phyloP scores from a whole-genome alignment of 2,888 invertebrate genomes.

The Ennomos quercinarius region DNA sequence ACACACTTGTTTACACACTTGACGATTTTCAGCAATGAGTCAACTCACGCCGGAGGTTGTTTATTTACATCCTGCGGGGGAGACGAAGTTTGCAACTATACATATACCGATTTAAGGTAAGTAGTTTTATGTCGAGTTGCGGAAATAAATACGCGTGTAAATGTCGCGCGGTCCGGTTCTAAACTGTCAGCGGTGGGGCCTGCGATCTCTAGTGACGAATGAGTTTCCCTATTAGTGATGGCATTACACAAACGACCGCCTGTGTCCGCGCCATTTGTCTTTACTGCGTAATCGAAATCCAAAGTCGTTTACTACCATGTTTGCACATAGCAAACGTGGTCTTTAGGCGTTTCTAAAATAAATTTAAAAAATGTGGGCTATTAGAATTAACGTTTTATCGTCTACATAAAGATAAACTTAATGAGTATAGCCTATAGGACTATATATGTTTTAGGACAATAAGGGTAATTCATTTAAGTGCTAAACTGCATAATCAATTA shows the following conservation, averaged over 20 bases:
- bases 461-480: slow-evolving; percentile 4
- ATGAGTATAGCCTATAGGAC: slow-evolving; percentile 2
- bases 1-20: slow-evolving; percentile 28
- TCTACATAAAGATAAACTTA: slow-evolving; percentile 3
- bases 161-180: slow-evolving; percentile 61
- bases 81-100: slow-evolving; percentile 14
- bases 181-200: slow-evolving; percentile 63
- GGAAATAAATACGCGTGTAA: slow-evolving; percentile 54
- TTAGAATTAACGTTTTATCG: slow-evolving; percentile 21
- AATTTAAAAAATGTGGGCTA: slow-evolving; percentile 37
- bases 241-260: slow-evolving; percentile 62
- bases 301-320: slow-evolving; percentile 48
- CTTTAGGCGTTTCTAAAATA: slow-evolving; percentile 35
- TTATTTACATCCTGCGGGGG: slow-evolving; percentile 53
- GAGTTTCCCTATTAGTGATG: slow-evolving; percentile 66
- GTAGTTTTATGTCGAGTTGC: slow-evolving; percentile 13
- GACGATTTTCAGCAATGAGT: slow-evolving; percentile 40
- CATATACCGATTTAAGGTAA: not conserved
- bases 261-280: slow-evolving; percentile 58
- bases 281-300: slow-evolving; percentile 64
- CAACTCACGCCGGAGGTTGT: slow-evolving; percentile 25
- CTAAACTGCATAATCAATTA: too few species aligned
- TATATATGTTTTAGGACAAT: slow-evolving; percentile 2
- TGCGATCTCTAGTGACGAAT: slow-evolving; percentile 58
- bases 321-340: slow-evolving; percentile 49